phyloP scores from a whole-genome alignment of 2,797 vertebrate species.

The Helicolenus hilgendorfi region DNA sequence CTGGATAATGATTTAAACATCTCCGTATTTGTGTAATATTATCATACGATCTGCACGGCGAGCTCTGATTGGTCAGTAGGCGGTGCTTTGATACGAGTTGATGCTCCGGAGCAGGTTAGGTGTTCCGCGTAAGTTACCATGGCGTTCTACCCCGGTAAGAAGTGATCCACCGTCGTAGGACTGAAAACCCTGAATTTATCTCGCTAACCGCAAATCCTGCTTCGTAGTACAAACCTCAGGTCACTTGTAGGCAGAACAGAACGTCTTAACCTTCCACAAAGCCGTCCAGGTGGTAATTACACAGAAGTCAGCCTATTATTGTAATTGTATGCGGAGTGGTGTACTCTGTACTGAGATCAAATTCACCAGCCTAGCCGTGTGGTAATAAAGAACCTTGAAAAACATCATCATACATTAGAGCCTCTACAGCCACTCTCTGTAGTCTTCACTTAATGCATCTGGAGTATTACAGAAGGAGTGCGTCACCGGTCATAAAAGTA shows the following conservation, averaged over 20 bases:
- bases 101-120: too few relatives aligned
- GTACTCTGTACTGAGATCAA: background rate
- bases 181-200: too few relatives aligned
- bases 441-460: background rate
- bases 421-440: background rate
- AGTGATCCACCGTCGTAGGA: too few relatives aligned
- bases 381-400: background rate
- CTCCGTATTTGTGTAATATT: too few relatives aligned
- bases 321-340: background rate
- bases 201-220: too few relatives aligned
- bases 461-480: conserved; percentile 11
- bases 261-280: background rate
- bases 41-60: too few relatives aligned
- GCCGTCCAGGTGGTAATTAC: background rate
- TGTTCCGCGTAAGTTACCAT: too few relatives aligned
- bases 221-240: too few relatives aligned
- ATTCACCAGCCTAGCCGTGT: background rate
- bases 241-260: background rate
- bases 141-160: too few relatives aligned
- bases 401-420: background rate
- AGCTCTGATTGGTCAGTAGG: too few relatives aligned
- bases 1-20: too few relatives aligned
- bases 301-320: background rate
- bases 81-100: too few relatives aligned
- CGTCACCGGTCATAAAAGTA: background rate